A percentile compares a stretch with the other conserved stretches of the same genome.
Evolutionary conservation across 2,113 vertebrate species (phyloP).

Genomic region (Nycticryphes semicollaris): DNA sequence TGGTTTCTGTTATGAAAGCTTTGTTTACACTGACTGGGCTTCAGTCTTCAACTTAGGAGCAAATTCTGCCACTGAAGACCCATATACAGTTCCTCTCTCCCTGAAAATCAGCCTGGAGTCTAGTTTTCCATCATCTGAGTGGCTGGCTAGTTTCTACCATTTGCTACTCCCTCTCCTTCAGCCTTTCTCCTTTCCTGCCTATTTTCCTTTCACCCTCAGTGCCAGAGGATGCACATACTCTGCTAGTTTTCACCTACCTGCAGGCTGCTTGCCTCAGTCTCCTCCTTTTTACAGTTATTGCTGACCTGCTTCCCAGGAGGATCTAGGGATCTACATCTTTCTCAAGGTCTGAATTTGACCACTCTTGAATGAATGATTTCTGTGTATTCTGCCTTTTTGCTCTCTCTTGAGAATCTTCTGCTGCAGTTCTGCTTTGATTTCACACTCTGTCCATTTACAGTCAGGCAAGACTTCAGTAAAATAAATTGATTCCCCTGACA

Average conservation of each 20-base stretch:
- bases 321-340: background rate
- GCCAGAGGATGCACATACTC: background rate
- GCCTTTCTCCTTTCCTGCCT: background rate
- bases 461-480: slow-evolving; percentile 22
- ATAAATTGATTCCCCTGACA: background rate
- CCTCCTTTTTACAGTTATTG: background rate
- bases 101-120: background rate
- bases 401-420: background rate
- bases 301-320: background rate
- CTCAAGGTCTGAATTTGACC: slow-evolving; percentile 1
- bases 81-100: background rate
- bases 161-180: slow-evolving; percentile 39
- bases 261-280: background rate
- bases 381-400: background rate
- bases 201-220: background rate
- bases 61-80: background rate
- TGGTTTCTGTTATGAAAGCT: background rate
- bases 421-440: slow-evolving; percentile 67
- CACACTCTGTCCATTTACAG: slow-evolving; percentile 58
- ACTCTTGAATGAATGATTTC: background rate
- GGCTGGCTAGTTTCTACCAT: slow-evolving; percentile 15
- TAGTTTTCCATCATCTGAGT: background rate
- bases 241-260: background rate
- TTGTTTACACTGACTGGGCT: background rate
- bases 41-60: background rate